These are phyloP conservation scores for Ochropleura leucogaster DNA, from an alignment of 2,888 invertebrate genomes.

Conservation along the genomic window DNA sequence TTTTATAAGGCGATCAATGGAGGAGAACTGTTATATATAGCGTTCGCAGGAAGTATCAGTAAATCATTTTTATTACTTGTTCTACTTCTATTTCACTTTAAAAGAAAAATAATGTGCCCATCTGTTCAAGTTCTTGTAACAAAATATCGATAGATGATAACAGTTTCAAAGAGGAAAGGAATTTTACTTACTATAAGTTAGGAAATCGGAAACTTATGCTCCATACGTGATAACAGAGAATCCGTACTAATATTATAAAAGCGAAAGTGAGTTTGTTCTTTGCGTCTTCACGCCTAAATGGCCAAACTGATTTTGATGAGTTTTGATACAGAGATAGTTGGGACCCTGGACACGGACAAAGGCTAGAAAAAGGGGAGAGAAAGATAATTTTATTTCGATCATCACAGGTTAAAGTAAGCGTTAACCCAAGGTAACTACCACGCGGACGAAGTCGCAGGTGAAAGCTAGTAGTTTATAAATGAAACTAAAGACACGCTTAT, in stretches of 20 bases:
- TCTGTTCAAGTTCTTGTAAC: slow-evolving; percentile 13
- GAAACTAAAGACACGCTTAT: too few relatives aligned
- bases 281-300: not conserved
- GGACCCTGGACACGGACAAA: too few relatives aligned
- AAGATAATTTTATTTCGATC: too few relatives aligned
- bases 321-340: too few relatives aligned
- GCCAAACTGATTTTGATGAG: too few relatives aligned
- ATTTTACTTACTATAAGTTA: not conserved
- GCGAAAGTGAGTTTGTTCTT: not conserved
- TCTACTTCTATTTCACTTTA: slow-evolving; percentile 42
- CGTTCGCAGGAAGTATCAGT: slow-evolving; percentile 35
- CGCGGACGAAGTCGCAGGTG: too few relatives aligned
- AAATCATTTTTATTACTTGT: slow-evolving; percentile 51
- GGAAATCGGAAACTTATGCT: not conserved
- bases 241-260: too few relatives aligned
- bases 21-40: slow-evolving; percentile 33
- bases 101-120: slow-evolving; percentile 39
- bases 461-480: too few relatives aligned
- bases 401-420: too few relatives aligned
- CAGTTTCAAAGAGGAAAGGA: not conserved
- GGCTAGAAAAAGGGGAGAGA: too few relatives aligned
- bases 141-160: not conserved
- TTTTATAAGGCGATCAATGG: slow-evolving; percentile 46
- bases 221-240: not conserved
- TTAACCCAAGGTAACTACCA: too few relatives aligned